A percentile compares a stretch with the other conserved stretches of the same genome.
Evolutionary conservation across 1,140 invertebrate species (phyloP).

Genomic region (Bombus picipes): DNA sequence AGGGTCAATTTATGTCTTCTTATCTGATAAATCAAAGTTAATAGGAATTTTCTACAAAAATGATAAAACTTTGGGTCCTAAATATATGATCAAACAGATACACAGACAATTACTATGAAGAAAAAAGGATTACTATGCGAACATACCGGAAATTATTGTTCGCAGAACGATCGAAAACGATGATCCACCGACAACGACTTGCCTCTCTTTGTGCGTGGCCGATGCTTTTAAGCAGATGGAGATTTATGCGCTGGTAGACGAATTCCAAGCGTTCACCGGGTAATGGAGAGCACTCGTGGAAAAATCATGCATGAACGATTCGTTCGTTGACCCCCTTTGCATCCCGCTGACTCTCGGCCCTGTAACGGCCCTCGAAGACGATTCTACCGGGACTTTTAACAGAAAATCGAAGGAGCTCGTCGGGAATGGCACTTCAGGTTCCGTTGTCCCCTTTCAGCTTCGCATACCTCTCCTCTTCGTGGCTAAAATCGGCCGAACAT

Average conservation of each 20-base stretch:
- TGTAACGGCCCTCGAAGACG: conserved; percentile 22
- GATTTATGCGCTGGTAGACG: conserved; percentile 56
- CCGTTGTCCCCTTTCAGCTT: neutral
- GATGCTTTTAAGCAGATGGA: conserved; percentile 44
- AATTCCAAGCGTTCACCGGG: conserved; percentile 37
- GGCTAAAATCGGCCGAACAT: neutral
- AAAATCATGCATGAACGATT: conserved; percentile 45
- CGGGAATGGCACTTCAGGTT: conserved; percentile 11
- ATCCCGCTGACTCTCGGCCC: conserved; percentile 29
- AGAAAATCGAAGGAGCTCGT: conserved; percentile 35
- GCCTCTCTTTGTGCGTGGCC: conserved; percentile 22
- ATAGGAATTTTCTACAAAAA: too few species aligned
- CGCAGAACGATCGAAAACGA: neutral
- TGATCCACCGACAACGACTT: neutral
- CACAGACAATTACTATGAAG: too few species aligned
- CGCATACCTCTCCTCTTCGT: neutral
- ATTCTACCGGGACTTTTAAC: conserved; percentile 17
- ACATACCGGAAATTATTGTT: neutral
- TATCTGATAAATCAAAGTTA: too few species aligned
- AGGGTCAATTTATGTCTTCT: too few species aligned
- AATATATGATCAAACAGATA: too few species aligned
- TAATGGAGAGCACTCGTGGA: conserved; percentile 51
- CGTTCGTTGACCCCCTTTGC: conserved; percentile 38
- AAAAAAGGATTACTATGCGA: neutral
- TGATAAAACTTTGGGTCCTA: too few species aligned